phyloP scores from a whole-genome alignment of 2,888 invertebrate genomes.

The Catocala fraxini region DNA sequence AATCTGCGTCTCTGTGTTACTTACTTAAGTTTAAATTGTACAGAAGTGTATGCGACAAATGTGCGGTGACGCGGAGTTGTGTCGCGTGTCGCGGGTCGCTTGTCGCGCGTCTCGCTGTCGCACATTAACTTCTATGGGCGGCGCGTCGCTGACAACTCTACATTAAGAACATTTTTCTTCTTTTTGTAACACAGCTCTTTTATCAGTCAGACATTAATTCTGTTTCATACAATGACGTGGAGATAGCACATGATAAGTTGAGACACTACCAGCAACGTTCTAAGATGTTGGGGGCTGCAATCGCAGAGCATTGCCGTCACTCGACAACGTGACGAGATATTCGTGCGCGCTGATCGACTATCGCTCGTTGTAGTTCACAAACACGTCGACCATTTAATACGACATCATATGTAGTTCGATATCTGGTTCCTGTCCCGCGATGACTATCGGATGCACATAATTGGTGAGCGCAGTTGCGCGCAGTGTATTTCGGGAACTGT shows the following conservation, averaged over 20 bases:
- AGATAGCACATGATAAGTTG: neutral
- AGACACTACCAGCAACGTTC: no score
- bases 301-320: no score
- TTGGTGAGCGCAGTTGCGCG: neutral
- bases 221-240: neutral
- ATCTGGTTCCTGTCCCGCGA: neutral
- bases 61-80: neutral
- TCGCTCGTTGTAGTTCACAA: neutral
- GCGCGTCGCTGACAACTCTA: neutral
- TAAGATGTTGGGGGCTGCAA: no score
- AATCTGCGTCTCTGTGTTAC: no score
- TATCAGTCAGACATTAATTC: neutral
- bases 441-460: neutral
- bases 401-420: neutral
- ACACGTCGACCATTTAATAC: neutral
- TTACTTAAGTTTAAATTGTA: no score
- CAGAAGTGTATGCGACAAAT: neutral
- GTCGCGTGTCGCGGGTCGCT: neutral
- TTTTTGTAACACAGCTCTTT: neutral
- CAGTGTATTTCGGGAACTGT: neutral
- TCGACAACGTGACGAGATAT: no score
- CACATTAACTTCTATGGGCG: neutral
- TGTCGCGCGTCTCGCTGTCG: neutral
- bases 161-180: conserved; percentile 1
- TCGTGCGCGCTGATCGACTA: neutral